phyloP scores from a whole-genome alignment of 2,113 vertebrate species.

The Aviceda subcristata region DNA sequence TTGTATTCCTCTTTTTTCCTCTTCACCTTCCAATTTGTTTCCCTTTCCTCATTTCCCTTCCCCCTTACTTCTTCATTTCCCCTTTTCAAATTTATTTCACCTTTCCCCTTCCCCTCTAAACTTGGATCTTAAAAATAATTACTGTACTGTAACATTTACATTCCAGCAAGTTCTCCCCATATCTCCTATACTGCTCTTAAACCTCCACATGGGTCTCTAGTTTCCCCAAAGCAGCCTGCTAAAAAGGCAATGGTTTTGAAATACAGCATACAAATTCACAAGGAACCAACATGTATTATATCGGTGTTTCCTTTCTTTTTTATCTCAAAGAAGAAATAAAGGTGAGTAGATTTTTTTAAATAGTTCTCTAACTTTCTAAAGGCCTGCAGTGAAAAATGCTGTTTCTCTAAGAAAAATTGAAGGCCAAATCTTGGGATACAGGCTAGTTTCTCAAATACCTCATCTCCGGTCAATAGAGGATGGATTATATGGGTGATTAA shows the following conservation, averaged over 20 bases:
- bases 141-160: background rate
- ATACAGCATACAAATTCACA: fast-evolving
- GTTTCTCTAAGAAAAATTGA: background rate
- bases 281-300: background rate
- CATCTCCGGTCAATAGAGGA: background rate
- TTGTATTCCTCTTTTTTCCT: background rate
- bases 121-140: background rate
- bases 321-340: background rate
- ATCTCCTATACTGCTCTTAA: background rate
- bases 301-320: background rate
- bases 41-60: background rate
- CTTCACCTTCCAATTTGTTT: background rate
- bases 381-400: background rate
- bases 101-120: background rate
- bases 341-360: background rate
- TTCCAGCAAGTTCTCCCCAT: background rate
- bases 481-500: background rate
- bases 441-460: background rate
- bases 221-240: background rate
- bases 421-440: background rate
- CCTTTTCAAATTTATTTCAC: background rate
- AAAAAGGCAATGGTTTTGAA: background rate
- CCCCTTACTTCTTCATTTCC: fast-evolving
- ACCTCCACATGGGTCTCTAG: fast-evolving
- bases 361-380: background rate